Evolutionary conservation across 1,140 invertebrate genomes (phyloP).

Genomic region (Leucophenga varia): DNA sequence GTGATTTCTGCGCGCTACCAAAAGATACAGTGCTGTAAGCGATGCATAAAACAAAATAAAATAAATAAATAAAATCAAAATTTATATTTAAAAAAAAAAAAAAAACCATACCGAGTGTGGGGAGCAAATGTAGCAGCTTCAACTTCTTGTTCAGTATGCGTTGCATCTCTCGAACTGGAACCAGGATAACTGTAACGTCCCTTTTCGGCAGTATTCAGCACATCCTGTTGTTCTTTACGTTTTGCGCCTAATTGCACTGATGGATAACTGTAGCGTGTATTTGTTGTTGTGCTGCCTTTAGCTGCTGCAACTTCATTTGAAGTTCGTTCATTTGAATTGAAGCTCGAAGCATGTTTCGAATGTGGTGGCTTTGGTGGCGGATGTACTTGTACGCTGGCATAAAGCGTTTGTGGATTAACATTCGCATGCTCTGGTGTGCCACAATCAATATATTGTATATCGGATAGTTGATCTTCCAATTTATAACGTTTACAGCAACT

Average conservation of each 20-base stretch:
- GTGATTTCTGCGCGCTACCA: constrained; percentile 1
- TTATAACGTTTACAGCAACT: constrained; percentile 61
- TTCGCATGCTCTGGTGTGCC: constrained; percentile 61
- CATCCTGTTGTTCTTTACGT: constrained; percentile 39
- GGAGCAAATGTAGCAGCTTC: no score
- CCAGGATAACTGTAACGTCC: constrained; percentile 50
- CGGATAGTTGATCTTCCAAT: constrained; percentile 64
- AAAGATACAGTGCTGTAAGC: constrained; percentile 6
- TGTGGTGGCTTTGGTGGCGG: constrained; percentile 42
- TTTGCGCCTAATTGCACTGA: constrained; percentile 48
- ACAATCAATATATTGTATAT: constrained; percentile 67
- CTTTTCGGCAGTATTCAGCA: constrained; percentile 30
- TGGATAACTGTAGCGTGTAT: constrained; percentile 48
- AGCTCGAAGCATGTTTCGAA: constrained; percentile 12
- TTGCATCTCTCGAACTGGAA: not conserved
- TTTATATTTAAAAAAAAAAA: no score
- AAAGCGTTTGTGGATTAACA: constrained; percentile 20
- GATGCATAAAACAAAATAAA: no score
- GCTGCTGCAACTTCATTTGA: not conserved
- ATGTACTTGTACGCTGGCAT: constrained; percentile 47
- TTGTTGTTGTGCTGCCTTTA: constrained; percentile 8
- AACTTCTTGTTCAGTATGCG: no score
- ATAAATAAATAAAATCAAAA: not conserved
- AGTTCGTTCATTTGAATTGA: constrained; percentile 9
- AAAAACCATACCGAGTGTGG: no score